Conservation (phyloP, 2,888 invertebrate genomes). For the Macrophya annulata region DNA sequence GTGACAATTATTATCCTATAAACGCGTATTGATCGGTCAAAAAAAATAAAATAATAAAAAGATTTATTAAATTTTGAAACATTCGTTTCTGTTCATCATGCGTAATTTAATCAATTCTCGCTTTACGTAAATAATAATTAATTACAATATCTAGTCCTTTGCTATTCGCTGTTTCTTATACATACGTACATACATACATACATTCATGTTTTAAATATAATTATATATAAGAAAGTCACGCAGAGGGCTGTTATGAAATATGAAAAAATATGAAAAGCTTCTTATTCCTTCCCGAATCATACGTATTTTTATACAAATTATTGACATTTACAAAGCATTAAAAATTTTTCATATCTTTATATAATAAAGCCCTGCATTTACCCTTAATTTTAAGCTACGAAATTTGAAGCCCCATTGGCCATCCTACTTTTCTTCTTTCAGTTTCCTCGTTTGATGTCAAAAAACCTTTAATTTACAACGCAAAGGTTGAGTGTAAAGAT, state of each 20-base stretch:
- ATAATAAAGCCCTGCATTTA: background rate
- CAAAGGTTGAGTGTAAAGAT: background rate
- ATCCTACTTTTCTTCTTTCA: background rate
- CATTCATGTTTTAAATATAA: background rate
- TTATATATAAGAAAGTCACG: background rate
- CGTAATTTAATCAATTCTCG: background rate
- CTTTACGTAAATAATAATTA: background rate
- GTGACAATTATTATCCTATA: background rate
- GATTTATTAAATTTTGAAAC: background rate
- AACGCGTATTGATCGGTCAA: background rate
- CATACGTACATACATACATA: too few relatives aligned
- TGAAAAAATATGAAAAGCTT: background rate
- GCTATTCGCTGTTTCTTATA: background rate
- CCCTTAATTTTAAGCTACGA: background rate
- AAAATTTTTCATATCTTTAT: background rate
- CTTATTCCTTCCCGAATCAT: background rate
- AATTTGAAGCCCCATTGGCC: background rate
- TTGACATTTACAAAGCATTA: background rate
- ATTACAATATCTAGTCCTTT: background rate
- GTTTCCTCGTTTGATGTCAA: slow-evolving; percentile 14
- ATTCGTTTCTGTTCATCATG: background rate
- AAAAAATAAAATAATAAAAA: too few relatives aligned
- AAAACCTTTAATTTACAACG: slow-evolving; percentile 21
- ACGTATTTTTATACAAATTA: background rate
- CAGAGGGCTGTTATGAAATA: background rate